Evolutionary conservation across 2,888 invertebrate genomes (phyloP).

Genomic region (Xestia c-nigrum): DNA sequence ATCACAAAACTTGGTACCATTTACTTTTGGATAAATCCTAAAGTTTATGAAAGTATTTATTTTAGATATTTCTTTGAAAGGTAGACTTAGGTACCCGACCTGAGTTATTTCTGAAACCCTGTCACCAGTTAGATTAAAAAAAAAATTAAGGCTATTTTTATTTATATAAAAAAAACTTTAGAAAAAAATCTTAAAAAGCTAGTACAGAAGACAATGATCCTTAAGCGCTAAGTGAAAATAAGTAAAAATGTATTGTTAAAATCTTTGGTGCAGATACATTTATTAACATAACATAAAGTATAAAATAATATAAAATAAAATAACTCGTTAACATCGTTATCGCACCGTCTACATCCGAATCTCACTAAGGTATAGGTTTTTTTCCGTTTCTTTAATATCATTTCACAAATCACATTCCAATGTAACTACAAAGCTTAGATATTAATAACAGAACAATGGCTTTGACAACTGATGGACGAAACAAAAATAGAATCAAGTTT

Average conservation of each 20-base stretch:
- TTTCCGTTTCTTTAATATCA: neutral
- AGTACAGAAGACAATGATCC: no score
- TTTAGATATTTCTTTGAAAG: neutral
- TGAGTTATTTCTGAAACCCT: neutral
- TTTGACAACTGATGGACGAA: slow-evolving; percentile 12
- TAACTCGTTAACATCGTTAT: neutral
- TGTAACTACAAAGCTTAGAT: neutral
- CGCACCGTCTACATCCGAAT: neutral
- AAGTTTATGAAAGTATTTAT: slow-evolving; percentile 32
- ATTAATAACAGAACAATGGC: neutral
- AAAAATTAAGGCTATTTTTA: no score
- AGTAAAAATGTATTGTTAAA: no score
- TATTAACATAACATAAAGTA: no score
- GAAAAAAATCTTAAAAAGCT: no score
- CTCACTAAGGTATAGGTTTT: neutral
- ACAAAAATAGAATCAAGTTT: slow-evolving; percentile 5
- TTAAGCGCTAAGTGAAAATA: no score
- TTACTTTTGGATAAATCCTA: slow-evolving; percentile 28
- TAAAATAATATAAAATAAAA: no score
- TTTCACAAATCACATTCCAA: slow-evolving; percentile 1
- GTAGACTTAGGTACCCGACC: neutral
- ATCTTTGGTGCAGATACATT: neutral
- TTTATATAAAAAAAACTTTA: no score
- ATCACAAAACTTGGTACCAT: slow-evolving; percentile 48
- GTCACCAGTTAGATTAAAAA: no score